phyloP scores from a whole-genome alignment of 2,797 vertebrate genomes.

The Cossypha dichroa region DNA sequence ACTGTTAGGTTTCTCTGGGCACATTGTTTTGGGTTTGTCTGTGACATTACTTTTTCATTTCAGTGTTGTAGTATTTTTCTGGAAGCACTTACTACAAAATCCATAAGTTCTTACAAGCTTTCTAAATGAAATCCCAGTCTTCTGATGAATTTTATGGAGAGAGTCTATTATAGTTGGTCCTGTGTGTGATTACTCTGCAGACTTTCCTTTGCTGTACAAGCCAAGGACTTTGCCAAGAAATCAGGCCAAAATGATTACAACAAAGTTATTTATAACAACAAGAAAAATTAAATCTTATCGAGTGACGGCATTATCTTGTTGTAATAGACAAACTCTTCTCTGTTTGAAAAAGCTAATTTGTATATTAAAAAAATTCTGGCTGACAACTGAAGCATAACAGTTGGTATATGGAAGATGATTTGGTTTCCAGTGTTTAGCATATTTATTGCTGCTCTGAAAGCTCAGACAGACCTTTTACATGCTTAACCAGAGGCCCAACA shows the following conservation, averaged over 20 bases:
- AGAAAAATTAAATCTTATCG: background rate
- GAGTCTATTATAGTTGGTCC: background rate
- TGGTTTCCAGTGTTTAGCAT: background rate
- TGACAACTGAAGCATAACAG: background rate
- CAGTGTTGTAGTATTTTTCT: background rate
- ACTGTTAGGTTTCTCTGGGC: background rate
- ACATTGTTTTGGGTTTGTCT: background rate
- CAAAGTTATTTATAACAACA: background rate
- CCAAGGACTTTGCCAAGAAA: background rate
- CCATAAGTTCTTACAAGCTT: background rate
- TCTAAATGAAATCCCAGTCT: background rate
- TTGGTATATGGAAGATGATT: background rate
- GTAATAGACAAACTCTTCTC: background rate
- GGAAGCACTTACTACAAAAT: background rate
- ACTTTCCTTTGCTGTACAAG: background rate
- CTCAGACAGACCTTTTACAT: background rate
- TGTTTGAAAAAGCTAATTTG: background rate
- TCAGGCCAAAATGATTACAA: background rate
- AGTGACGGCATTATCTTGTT: background rate
- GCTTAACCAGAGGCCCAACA: background rate
- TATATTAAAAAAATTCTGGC: background rate
- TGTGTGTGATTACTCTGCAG: background rate
- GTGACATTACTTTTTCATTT: background rate
- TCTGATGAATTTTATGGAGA: background rate
- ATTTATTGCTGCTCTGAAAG: background rate